Evolutionary conservation across 2,797 vertebrate species (phyloP), one percentile per base, ranked within the genome.

Genomic region (Rhinella marina): DNA sequence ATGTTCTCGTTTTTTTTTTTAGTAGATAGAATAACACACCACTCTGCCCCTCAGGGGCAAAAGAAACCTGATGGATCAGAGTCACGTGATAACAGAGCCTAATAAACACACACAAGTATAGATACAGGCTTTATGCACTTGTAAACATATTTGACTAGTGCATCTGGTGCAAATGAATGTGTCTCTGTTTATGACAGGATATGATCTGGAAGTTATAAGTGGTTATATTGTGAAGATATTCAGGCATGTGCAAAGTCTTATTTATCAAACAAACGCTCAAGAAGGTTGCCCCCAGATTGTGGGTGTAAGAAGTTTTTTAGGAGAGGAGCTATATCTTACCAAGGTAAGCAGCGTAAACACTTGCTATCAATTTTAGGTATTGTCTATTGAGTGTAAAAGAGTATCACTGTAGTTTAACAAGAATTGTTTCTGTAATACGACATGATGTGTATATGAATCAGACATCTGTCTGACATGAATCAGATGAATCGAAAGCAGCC

Each of bases 171-270:
- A 50, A 23, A 76, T 13, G n/a, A 14, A 52, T 73, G 66, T 84
- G 21, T 80, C 7, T 64, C 21, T 83, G 10, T 56, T 79, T 68
- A 29, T 23, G 16, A 62, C 86, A 90, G 90, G 81, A n/a, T 89
- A 86, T 84, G 77, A 90, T 61, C 81, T 87, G 14, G 57, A 77
- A 7, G 56, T 85, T 73, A 80, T 89, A 86, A 87, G 27, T 19
- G 10, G 25, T n/a, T 90, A 87, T 70, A 82, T 90, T 77, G 29
- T 76, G 50, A 91, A 90, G 83, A 82, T 86, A 64, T 90, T 90
- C 83, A 82, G 85, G 76, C 76, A 85, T 85, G 66, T 82, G 19
- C 76, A 85, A 41, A 84, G 87, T 78, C 80, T 90, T 56, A 81
- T 90, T 52, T 87, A 85, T 87, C 50, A 87, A 70, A 56, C 21